Percentiles rank a stretch among this genome's conserved stretches.
These are phyloP conservation scores for Steinernema scapterisci DNA, from an alignment of 2,888 invertebrate genomes.

Conservation along the genomic window DNA sequence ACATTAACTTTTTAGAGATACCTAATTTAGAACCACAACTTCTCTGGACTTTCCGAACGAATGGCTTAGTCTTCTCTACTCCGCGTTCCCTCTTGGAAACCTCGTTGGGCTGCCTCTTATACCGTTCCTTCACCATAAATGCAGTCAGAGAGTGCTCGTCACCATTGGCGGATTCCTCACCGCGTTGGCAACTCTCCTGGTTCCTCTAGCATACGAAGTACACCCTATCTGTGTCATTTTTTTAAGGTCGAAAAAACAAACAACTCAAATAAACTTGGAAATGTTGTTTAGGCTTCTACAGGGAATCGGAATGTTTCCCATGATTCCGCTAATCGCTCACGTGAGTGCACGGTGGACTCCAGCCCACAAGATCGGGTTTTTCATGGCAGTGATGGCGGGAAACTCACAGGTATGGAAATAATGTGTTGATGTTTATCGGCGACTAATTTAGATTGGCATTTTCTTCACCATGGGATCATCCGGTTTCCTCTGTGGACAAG, in stretches of 20 bases:
- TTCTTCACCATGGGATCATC: constrained; percentile 42
- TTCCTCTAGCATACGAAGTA: constrained; percentile 31
- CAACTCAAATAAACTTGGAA: background rate
- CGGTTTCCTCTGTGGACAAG: constrained; percentile 39
- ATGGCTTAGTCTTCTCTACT: constrained; percentile 28
- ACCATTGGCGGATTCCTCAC: constrained; percentile 32
- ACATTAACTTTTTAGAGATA: background rate
- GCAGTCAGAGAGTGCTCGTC: constrained; percentile 10
- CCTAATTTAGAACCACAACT: constrained; percentile 1
- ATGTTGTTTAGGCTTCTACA: constrained; percentile 38
- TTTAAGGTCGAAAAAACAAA: constrained; percentile 25
- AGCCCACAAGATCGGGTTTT: constrained; percentile 40
- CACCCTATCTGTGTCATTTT: constrained; percentile 34
- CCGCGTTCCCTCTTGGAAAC: constrained; percentile 34
- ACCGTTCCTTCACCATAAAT: background rate
- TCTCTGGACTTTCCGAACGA: constrained; percentile 33
- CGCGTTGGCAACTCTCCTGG: constrained; percentile 31
- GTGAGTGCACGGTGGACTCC: constrained; percentile 43
- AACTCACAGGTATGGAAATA: constrained; percentile 39
- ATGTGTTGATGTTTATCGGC: background rate
- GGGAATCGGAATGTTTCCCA: constrained; percentile 40
- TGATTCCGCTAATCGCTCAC: constrained; percentile 42
- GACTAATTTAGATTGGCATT: constrained; percentile 40
- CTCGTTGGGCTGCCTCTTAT: constrained; percentile 23
- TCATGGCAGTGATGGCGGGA: constrained; percentile 40